These are phyloP conservation scores for Malurus alboscapulatus DNA, from an alignment of 2,113 vertebrate species.

Conservation along the genomic window DNA sequence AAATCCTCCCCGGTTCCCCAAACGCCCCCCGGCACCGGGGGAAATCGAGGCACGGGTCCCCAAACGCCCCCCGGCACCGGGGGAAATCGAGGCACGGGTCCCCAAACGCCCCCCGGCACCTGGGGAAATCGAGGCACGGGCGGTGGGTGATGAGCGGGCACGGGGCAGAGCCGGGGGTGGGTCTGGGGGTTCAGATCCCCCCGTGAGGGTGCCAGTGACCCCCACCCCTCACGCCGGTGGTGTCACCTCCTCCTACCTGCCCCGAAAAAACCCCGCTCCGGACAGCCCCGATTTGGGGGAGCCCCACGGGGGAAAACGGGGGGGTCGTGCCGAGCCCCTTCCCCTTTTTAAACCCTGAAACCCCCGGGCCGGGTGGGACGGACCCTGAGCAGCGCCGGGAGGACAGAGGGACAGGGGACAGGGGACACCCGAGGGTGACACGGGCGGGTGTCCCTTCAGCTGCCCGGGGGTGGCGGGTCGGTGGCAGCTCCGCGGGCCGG, in stretches of 20 bases:
- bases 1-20: too few species aligned
- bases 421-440: not conserved
- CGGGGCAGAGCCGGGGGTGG: accelerated
- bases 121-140: not conserved
- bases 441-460: not conserved
- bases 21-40: not conserved
- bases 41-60: too few species aligned
- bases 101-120: too few species aligned
- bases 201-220: accelerated
- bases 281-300: not conserved
- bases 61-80: too few species aligned
- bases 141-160: accelerated
- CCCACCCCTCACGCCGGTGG: accelerated
- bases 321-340: accelerated
- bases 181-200: not conserved
- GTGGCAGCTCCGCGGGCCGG: not conserved
- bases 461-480: not conserved
- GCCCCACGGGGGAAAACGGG: not conserved
- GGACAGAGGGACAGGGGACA: not conserved
- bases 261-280: not conserved
- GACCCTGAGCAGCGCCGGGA: not conserved
- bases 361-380: too few species aligned
- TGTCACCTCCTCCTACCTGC: not conserved
- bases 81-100: too few species aligned
- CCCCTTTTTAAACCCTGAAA: not conserved